phyloP scores from a whole-genome alignment of 1,140 invertebrate species.

The Papilio polytes region DNA sequence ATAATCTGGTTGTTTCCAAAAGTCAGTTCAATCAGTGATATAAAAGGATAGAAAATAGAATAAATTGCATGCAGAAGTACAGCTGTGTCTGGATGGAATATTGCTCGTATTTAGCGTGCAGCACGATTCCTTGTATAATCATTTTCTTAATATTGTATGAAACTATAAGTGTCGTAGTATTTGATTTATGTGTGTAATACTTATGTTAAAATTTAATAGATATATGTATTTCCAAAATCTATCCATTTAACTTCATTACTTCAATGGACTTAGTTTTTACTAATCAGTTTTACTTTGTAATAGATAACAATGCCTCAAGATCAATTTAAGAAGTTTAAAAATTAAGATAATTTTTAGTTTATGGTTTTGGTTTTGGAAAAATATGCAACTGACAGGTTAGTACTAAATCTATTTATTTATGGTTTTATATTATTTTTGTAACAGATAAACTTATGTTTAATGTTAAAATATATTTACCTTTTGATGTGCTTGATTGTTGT shows the following conservation, averaged over 20 bases:
- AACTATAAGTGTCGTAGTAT: constrained; percentile 10
- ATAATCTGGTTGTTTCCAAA: background rate
- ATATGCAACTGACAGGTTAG: background rate
- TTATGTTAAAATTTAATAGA: background rate
- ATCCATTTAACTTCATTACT: background rate
- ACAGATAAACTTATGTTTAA: background rate
- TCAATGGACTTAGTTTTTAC: background rate
- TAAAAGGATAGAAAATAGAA: constrained; percentile 6
- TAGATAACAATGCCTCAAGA: background rate
- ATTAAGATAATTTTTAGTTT: background rate
- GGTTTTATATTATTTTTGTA: background rate
- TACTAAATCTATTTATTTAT: background rate
- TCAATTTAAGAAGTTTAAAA: background rate
- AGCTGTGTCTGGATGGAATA: background rate
- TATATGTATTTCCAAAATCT: background rate
- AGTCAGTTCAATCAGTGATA: background rate
- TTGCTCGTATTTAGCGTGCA: constrained; percentile 9
- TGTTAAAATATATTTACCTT: background rate
- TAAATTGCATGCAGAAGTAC: constrained; percentile 11
- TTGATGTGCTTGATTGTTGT: background rate
- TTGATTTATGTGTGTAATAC: background rate
- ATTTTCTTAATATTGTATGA: background rate
- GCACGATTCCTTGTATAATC: background rate
- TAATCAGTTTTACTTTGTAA: background rate
- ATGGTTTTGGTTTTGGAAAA: constrained; percentile 12